Evolutionary conservation across 2,888 invertebrate species (phyloP), one percentile per base, ranked within the genome.

Genomic region (Neoscelio sp.): DNA sequence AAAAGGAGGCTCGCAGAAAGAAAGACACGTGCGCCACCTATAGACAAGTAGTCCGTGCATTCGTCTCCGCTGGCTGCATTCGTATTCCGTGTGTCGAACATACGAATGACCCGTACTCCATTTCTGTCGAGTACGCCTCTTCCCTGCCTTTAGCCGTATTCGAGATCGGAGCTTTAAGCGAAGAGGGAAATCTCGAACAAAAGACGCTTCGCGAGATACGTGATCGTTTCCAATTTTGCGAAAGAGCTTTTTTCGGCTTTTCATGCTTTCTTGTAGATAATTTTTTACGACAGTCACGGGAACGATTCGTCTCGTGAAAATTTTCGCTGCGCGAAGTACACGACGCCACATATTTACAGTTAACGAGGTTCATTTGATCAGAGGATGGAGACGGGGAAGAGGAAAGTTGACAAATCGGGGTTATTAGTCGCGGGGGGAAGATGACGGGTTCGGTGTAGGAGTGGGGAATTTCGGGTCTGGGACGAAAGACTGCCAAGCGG

Each of bases 21-120:
- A 76, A 46, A 79, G 79, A 82, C 74, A 62, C 78, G 68, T 68
- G 74, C 79, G 78, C 73, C 78, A 67, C 67, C 78, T 65, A 40
- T 15, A 70, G 46, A 17, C 42, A n/a, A 58, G 70, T 40, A 26
- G 48, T 12, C 10, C 2, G 10, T 33, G 33, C 33, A 33, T 12
- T 30, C 42, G 52, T 26, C 44, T 17, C n/a, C 18, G 10, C 18
- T 5, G 52, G 33, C 17, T 18, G 62, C 73, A 56, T 64, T 65
- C 65, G 74, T 74, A 50, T 65, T 65, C 52, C 60, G 58, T 8
- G 40, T 15, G 68, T 62, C 62, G 46, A 64, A 64, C 26, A n/a
- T 28, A 52, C 58, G 50, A 56, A 58, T 56, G 65, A 65, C 71
- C 62, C 54, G 50, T 62, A 38, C 71, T 62, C 35, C 52, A 2